Evolutionary conservation across 2,797 vertebrate species (phyloP).

Genomic region (Meda fulgida): DNA sequence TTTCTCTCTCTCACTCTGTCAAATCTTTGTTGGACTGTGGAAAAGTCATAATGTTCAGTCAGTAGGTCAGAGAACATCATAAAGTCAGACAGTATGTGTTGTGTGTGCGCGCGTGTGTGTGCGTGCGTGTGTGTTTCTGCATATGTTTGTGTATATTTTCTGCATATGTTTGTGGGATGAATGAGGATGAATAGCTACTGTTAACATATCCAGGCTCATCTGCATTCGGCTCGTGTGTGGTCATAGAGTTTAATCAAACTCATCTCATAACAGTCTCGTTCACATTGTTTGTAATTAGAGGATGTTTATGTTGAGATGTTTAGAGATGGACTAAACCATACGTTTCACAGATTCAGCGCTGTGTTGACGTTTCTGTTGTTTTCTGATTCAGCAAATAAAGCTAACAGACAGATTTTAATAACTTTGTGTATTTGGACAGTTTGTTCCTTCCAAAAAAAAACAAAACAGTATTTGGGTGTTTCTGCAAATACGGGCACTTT

Average conservation of each 20-base stretch:
- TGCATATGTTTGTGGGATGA: conserved; percentile 29
- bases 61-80: conserved; percentile 10
- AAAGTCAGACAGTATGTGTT: neutral
- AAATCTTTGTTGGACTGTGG: conserved; percentile 14
- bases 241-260: conserved; percentile 46
- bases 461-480: neutral
- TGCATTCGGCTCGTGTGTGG: conserved; percentile 45
- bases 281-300: conserved; percentile 51
- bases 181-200: conserved; percentile 22
- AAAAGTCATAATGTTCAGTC: conserved; percentile 40
- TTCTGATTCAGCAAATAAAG: conserved; percentile 9
- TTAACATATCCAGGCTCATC: neutral
- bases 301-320: no score
- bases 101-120: no score
- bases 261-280: conserved; percentile 33
- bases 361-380: neutral
- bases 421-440: neutral
- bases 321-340: conserved; percentile 10
- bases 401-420: neutral
- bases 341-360: neutral
- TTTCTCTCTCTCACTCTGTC: conserved; percentile 4
- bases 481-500: no score
- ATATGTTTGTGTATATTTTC: conserved; percentile 26
- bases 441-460: neutral
- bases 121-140: neutral